Evolutionary conservation across 2,113 vertebrate genomes (phyloP).

Genomic region (Corydoras sp.): DNA sequence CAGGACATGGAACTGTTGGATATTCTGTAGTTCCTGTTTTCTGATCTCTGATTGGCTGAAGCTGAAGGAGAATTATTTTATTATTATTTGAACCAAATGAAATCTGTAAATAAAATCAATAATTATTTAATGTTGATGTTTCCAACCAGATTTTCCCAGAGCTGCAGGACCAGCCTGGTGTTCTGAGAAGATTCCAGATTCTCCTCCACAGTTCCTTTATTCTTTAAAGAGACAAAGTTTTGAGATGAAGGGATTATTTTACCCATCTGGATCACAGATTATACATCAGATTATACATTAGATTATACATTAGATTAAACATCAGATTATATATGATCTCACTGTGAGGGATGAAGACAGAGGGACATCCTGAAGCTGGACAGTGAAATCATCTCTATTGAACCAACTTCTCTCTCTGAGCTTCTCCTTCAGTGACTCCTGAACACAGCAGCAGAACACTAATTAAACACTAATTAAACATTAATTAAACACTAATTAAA

Average conservation of each 20-base stretch:
- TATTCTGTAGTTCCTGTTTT: background rate
- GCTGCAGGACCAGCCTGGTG: background rate
- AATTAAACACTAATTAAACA: background rate
- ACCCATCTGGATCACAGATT: too few relatives aligned
- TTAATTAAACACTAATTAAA: background rate
- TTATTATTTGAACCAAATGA: background rate
- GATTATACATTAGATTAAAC: too few relatives aligned
- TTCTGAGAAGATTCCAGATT: background rate
- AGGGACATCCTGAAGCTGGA: constrained; percentile 66
- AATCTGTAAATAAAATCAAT: background rate
- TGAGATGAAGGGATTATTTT: too few relatives aligned
- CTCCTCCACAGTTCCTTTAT: background rate
- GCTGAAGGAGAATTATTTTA: background rate
- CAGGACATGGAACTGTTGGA: too few relatives aligned
- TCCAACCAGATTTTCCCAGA: background rate
- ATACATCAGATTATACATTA: background rate
- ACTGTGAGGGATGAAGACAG: constrained; percentile 42
- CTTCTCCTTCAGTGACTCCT: constrained; percentile 40
- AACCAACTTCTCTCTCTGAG: constrained; percentile 57
- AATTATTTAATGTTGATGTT: background rate
- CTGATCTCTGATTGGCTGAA: background rate
- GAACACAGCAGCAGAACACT: background rate
- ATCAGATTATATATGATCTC: constrained; percentile 15
- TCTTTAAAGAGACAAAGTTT: background rate
- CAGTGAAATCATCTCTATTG: constrained; percentile 66